These are phyloP conservation scores for Cheilosia urbana DNA, from an alignment of 2,888 invertebrate species.

Conservation along the genomic window DNA sequence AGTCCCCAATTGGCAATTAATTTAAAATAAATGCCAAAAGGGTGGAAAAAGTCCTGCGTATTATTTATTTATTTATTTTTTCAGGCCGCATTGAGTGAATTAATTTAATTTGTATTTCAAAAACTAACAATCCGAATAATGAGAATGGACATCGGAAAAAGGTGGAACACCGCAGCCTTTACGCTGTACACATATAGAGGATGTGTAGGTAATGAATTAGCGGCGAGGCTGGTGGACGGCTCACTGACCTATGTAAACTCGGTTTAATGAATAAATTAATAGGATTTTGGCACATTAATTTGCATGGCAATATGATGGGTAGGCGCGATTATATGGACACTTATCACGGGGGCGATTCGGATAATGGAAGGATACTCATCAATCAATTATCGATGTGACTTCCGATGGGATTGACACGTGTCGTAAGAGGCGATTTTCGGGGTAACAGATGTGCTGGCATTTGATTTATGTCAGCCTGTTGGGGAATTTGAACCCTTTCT, in stretches of 20 bases:
- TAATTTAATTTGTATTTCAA: slow-evolving; percentile 66
- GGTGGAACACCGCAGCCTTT: neutral
- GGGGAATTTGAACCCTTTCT: neutral
- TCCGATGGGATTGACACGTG: slow-evolving; percentile 69
- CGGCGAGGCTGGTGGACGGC: neutral
- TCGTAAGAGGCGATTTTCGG: slow-evolving; percentile 25
- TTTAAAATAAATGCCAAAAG: slow-evolving; percentile 35
- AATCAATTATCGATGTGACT: slow-evolving; percentile 72
- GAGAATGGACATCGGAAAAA: slow-evolving; percentile 45
- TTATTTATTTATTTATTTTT: no score
- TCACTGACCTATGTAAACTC: slow-evolving; percentile 59
- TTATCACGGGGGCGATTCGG: slow-evolving; percentile 9
- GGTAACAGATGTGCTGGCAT: slow-evolving; percentile 35
- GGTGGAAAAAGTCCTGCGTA: neutral
- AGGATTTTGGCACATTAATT: slow-evolving; percentile 71
- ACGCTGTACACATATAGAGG: neutral
- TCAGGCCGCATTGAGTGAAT: slow-evolving; percentile 7
- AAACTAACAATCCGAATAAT: slow-evolving; percentile 69
- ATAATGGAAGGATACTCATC: slow-evolving; percentile 68
- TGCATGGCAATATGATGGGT: slow-evolving; percentile 36
- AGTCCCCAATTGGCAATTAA: no score
- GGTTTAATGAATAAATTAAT: slow-evolving; percentile 72
- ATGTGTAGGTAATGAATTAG: slow-evolving; percentile 13
- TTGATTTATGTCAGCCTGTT: slow-evolving; percentile 34
- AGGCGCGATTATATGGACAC: neutral